Base-by-base conservation (phyloP, 2,113 vertebrate species). In the Tauraco erythrolophus region DNA sequence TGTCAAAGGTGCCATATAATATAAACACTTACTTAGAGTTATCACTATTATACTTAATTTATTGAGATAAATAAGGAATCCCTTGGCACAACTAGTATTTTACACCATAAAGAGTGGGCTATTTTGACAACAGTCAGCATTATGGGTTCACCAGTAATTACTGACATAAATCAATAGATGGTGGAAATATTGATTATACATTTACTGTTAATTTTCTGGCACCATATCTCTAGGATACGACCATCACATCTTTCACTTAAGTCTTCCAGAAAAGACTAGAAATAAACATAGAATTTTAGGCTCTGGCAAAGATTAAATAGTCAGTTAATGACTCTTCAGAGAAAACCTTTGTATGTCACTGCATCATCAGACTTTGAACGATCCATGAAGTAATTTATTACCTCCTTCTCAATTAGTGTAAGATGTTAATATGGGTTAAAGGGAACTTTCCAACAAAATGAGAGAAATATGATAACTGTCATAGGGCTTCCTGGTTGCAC, bases 101-200 rank as follows among this genome's bases (percentile, higher is more conserved):
- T 91, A 93, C 58, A 91, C 76, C 77, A 92, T 46, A 92, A 91
- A 69, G 56, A 88, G 72, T 84, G 89, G 89, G 80, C 61, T 94
- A 33, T 94, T 97, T 95, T 96, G 97, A 97, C 96, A 98, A 95
- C 87, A 92, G 93, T 95, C 97, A 94, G 94, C 93, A 95, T 95
- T 92, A 97, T 33, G 30, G 65, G 87, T 92, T 97, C 92, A 97
- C 28, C 10, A 98, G 89, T 96, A 98, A 98, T 98, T 98, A 98
- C 97, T 98, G 97, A 97, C 89, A 97, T 97, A 98, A 97, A 98
- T 98, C 98, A 98, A 97, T 96, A 97, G 83, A 95, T 91, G 81
- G 66, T 96, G 83, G 94, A 88, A 94, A 93, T 97, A 98, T 98
- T 56, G 93, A 97, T 98, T 97, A 94, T 71, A 79, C 84, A 96